These are phyloP conservation scores for Isoperla grammatica DNA, from an alignment of 2,888 invertebrate species.

Conservation along the genomic window DNA sequence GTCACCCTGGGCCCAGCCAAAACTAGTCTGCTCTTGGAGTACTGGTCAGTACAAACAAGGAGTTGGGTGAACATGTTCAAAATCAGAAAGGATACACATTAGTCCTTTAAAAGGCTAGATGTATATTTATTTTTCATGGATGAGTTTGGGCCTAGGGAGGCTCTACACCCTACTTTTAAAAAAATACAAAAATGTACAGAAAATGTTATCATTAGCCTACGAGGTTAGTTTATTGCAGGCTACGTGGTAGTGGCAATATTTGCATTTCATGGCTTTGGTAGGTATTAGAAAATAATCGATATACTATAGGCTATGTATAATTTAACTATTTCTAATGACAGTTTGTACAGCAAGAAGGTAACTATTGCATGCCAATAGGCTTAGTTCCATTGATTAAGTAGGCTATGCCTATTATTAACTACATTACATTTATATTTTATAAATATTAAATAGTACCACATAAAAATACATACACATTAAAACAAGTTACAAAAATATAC, in stretches of 20 bases:
- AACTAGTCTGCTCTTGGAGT: too few species aligned
- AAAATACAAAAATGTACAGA: conserved; percentile 1
- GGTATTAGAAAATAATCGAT: conserved; percentile 15
- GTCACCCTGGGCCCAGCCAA: too few species aligned
- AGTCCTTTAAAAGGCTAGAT: not conserved
- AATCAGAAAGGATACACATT: too few species aligned
- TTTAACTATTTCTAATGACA: conserved; percentile 16
- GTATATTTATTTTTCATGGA: not conserved
- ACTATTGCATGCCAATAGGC: conserved; percentile 22
- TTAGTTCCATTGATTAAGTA: conserved; percentile 11
- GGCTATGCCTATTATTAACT: not conserved
- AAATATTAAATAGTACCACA: conserved; percentile 24
- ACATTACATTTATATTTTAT: conserved; percentile 3
- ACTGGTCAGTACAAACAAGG: too few species aligned
- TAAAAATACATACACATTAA: conserved; percentile 23
- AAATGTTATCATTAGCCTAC: too few species aligned
- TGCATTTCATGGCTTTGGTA: conserved; percentile 28
- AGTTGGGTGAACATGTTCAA: too few species aligned
- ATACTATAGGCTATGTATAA: conserved; percentile 6
- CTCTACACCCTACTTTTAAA: too few species aligned
- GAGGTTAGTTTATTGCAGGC: too few species aligned
- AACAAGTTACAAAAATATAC: conserved; percentile 17
- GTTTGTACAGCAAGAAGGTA: conserved; percentile 29
- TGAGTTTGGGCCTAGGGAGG: not conserved
- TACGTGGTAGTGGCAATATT: conserved; percentile 10